Evolutionary conservation across 2,888 invertebrate genomes (phyloP), one percentile per base, ranked within the genome.

Genomic region (Stomorhina lunata): DNA sequence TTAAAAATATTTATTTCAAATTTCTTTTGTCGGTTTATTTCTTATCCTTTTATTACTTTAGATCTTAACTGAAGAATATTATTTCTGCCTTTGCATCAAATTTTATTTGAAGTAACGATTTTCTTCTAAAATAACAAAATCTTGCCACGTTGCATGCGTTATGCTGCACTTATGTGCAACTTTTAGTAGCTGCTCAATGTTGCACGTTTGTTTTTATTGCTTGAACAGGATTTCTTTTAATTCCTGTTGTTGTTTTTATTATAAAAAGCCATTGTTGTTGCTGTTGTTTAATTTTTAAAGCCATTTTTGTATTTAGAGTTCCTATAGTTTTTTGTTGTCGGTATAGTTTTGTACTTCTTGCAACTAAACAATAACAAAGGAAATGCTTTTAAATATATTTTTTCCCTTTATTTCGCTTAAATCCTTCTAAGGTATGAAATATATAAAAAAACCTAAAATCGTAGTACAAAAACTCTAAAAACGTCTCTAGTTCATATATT

Each of bases 401-500:
- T 48, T 53, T 45, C 5, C 10, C 17, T 15, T 15, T 25, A 12
- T 29, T 48, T 22, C 7, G 0, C 10, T 15, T 37, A 15, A n/a
- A 9, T 63, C 37, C 25, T 34, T 37, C 0, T 17, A 43, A 57
- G 48, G 57, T 57, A 65, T 37, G 32, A 12, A 55, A 65, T 32
- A 12, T 3, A 71, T 12, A 78, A 32, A 17, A 37, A 40, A 37
- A 61, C 45, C 57, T 10, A 22, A 34, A 55, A 50, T 63, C 63
- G 45, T 55, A 69, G 50, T 43, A 69, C 55, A 69, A 63, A 53
- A 71, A 65, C 69, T 17, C 50, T 50, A 53, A 69, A 75, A 75
- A 75, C 75, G 57, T 81, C 78, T 73, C 63, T 79, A 78, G 75
- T 71, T 59, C 69, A 75, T 72, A 75, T 82, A 76, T 17, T 72